Percentiles rank a stretch among this genome's conserved stretches.
phyloP scores from a whole-genome alignment of 2,888 invertebrate genomes.

The Ethmia dodecea region DNA sequence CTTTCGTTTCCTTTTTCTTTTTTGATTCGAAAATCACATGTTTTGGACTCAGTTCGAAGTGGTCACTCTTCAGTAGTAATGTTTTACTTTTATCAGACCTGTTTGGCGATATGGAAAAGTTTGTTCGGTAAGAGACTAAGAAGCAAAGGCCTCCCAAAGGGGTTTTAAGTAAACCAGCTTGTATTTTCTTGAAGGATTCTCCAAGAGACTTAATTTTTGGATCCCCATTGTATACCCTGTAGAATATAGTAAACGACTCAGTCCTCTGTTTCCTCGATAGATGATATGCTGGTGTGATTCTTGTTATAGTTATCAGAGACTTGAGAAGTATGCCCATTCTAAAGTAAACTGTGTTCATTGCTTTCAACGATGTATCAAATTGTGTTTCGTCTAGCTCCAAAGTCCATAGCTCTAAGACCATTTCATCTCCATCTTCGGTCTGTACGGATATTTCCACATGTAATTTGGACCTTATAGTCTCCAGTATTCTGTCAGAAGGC shows the following conservation, averaged over 20 bases:
- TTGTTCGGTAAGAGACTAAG: constrained; percentile 92
- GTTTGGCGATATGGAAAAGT: constrained; percentile 94
- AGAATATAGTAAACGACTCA: constrained; percentile 94
- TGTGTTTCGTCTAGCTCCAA: constrained; percentile 83
- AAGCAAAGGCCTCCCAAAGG: constrained; percentile 91
- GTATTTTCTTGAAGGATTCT: constrained; percentile 87
- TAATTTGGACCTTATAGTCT: constrained; percentile 79
- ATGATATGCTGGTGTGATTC: constrained; percentile 96
- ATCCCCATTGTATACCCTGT: constrained; percentile 89
- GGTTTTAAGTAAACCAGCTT: constrained; percentile 92
- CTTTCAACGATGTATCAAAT: constrained; percentile 81
- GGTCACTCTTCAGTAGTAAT: constrained; percentile 94
- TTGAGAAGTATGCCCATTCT: constrained; percentile 95
- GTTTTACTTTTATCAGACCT: constrained; percentile 82
- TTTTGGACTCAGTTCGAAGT: constrained; percentile 88
- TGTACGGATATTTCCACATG: constrained; percentile 94
- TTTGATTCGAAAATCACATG: constrained; percentile 76
- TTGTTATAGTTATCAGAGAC: constrained; percentile 91
- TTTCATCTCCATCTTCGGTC: constrained; percentile 93
- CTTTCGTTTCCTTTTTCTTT: constrained; percentile 77
- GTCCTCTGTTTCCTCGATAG: constrained; percentile 91
- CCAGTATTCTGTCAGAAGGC: constrained; percentile 65
- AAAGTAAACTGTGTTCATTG: constrained; percentile 92
- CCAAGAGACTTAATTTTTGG: constrained; percentile 86
- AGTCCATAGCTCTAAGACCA: constrained; percentile 95